Conservation (phyloP, 2,888 invertebrate species). For the Philereme vetulata region DNA sequence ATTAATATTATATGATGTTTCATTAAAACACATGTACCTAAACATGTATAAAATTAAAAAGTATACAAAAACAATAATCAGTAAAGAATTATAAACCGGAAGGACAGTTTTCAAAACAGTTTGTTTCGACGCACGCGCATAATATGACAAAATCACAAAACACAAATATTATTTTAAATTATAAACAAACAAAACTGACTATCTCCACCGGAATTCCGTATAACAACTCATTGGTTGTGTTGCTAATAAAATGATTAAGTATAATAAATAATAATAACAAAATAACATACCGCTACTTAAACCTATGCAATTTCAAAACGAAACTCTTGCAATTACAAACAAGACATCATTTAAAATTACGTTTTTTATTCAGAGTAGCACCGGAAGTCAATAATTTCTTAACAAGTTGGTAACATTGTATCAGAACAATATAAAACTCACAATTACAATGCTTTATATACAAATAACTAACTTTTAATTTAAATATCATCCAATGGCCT, state of each 20-base stretch:
- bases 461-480: conserved; percentile 22
- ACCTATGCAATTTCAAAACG: conserved; percentile 15
- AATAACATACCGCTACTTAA: too few species aligned
- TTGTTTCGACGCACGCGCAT: background rate
- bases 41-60: too few species aligned
- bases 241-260: conserved; percentile 16
- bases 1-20: too few species aligned
- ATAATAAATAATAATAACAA: conserved; percentile 20
- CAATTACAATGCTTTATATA: conserved; percentile 17
- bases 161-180: conserved; percentile 26
- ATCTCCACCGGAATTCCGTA: conserved; percentile 30
- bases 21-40: too few species aligned
- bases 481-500: conserved; percentile 31
- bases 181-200: conserved; percentile 24
- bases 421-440: conserved; percentile 18
- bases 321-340: conserved; percentile 13
- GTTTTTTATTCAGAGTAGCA: conserved; percentile 13
- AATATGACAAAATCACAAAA: conserved; percentile 25
- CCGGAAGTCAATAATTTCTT: conserved; percentile 21
- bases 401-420: conserved; percentile 4
- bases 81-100: conserved; percentile 13
- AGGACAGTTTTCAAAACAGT: conserved; percentile 16
- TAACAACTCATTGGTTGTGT: conserved; percentile 23
- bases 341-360: conserved; percentile 1
- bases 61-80: background rate